These are phyloP conservation scores for Hippopotamyrus pictus DNA, from an alignment of 2,797 vertebrate genomes.

Conservation along the genomic window DNA sequence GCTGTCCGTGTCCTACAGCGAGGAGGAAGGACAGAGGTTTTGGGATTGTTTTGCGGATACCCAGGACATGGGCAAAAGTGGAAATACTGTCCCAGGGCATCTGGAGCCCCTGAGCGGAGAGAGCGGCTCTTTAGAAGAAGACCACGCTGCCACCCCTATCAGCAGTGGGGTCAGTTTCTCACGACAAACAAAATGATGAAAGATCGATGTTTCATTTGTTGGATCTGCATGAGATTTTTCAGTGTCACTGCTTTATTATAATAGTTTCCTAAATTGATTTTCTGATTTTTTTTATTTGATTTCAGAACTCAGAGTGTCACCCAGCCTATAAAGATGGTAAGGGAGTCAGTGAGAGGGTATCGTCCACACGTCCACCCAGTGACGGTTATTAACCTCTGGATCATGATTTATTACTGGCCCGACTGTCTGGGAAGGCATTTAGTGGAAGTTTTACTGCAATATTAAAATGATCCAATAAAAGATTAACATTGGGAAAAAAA, in stretches of 20 bases:
- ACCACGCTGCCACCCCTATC: slow-evolving; percentile 30
- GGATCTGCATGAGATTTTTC: neutral
- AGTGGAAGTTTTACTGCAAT: neutral
- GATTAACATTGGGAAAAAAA: neutral
- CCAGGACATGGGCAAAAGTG: slow-evolving; percentile 30
- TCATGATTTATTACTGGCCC: neutral
- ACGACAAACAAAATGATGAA: neutral
- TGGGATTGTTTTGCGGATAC: slow-evolving; percentile 45
- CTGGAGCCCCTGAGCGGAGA: slow-evolving; percentile 53
- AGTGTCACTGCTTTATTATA: neutral
- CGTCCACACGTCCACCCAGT: neutral
- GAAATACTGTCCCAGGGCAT: slow-evolving; percentile 52
- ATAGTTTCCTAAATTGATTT: neutral
- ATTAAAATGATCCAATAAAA: neutral
- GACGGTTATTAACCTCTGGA: neutral
- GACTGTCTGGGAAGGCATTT: neutral
- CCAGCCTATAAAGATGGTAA: slow-evolving; percentile 76
- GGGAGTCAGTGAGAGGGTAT: neutral
- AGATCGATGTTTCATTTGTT: neutral
- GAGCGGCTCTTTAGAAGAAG: slow-evolving; percentile 37
- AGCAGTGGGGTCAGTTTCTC: slow-evolving; percentile 43
- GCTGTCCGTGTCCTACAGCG: slow-evolving; percentile 53
- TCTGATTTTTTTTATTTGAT: slow-evolving; percentile 10
- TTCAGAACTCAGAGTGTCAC: slow-evolving; percentile 50
- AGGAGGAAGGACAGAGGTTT: slow-evolving; percentile 45